Evolutionary conservation across 2,888 invertebrate species (phyloP).

Genomic region (Tipula lateralis): DNA sequence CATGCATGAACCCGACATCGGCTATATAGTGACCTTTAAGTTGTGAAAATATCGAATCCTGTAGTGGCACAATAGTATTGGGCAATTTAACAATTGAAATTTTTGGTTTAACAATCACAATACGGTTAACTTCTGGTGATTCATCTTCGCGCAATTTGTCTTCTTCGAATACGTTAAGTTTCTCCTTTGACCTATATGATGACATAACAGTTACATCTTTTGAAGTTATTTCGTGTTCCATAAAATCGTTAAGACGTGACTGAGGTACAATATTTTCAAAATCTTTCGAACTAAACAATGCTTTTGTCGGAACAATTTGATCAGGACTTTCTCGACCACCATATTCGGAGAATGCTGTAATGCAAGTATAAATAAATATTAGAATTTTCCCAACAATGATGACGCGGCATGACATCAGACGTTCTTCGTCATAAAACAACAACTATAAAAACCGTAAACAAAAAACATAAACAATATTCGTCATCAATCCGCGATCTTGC

Average conservation of each 20-base stretch:
- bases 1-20: constrained; percentile 57
- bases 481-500: neutral
- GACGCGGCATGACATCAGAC: neutral
- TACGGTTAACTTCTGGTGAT: neutral
- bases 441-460: neutral
- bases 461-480: neutral
- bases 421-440: neutral
- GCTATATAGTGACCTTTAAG: constrained; percentile 49
- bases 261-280: neutral
- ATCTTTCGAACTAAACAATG: constrained; percentile 5
- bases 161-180: neutral
- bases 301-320: constrained; percentile 37
- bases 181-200: neutral
- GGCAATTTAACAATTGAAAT: constrained; percentile 48
- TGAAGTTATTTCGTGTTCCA: neutral
- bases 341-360: constrained; percentile 32
- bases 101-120: constrained; percentile 47
- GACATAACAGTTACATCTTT: neutral
- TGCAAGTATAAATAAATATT: neutral
- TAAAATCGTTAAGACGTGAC: neutral
- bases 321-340: constrained; percentile 37
- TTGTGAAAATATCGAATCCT: constrained; percentile 41
- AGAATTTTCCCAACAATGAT: neutral
- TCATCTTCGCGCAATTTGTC: neutral
- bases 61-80: constrained; percentile 47